These are phyloP conservation scores for Sorex araneus DNA, from an alignment of 2,113 vertebrate species.

Conservation along the genomic window DNA sequence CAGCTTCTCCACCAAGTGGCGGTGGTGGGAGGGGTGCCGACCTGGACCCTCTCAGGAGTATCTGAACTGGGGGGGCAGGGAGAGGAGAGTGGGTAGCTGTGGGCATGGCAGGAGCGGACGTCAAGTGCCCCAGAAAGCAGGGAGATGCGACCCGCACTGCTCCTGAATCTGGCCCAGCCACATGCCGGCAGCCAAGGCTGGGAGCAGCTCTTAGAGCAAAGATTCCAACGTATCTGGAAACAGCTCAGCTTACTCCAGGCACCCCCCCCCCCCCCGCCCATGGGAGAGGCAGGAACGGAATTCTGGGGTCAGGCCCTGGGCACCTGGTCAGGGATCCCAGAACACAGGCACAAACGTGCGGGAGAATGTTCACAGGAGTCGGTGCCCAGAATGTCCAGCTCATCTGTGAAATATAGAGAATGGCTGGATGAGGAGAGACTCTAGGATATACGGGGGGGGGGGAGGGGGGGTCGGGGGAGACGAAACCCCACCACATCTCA, in stretches of 20 bases:
- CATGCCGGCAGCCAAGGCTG: neutral
- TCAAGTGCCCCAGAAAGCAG: neutral
- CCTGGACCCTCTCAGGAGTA: neutral
- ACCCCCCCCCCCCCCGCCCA: too few relatives aligned
- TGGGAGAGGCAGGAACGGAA: neutral
- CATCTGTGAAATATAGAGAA: neutral
- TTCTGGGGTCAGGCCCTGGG: neutral
- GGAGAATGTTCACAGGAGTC: neutral
- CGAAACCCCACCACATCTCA: too few relatives aligned
- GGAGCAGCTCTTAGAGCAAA: too few relatives aligned
- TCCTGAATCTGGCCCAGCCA: too few relatives aligned
- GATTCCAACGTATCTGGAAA: too few relatives aligned
- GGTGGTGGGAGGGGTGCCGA: neutral
- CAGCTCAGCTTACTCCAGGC: too few relatives aligned
- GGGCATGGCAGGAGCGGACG: neutral
- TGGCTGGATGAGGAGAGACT: neutral
- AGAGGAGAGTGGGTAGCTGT: neutral
- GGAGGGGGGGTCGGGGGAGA: neutral
- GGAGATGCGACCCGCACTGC: neutral
- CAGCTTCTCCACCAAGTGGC: neutral
- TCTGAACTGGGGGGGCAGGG: neutral
- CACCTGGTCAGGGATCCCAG: neutral
- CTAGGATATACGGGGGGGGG: neutral
- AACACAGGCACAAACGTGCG: too few relatives aligned
- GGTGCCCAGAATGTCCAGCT: neutral